Conservation (phyloP, 1,140 invertebrate species). For the Megalonaias nervosa region DNA sequence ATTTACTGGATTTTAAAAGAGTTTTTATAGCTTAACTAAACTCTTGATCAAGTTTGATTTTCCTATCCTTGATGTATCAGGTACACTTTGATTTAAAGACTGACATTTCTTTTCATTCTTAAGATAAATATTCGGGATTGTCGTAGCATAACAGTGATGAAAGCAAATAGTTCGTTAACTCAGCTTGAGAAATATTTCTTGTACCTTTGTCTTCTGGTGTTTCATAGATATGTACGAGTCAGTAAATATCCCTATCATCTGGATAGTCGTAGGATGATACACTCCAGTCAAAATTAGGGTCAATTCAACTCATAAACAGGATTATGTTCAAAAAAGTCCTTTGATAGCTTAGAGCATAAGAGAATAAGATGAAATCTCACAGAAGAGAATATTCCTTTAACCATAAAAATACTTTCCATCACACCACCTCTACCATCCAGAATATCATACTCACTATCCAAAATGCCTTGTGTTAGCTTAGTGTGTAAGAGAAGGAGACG, state of each 20-base stretch:
- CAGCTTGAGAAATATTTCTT: slow-evolving; percentile 6
- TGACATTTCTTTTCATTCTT: slow-evolving; percentile 4
- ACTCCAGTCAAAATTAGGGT: slow-evolving; percentile 20
- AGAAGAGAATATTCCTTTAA: too few relatives aligned
- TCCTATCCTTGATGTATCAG: slow-evolving; percentile 33
- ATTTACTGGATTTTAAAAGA: slow-evolving; percentile 29
- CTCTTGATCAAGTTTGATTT: slow-evolving; percentile 39
- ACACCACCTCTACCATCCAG: too few relatives aligned
- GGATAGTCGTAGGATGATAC: slow-evolving; percentile 5
- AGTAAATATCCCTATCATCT: not conserved
- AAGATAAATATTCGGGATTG: not conserved
- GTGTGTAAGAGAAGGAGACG: too few relatives aligned
- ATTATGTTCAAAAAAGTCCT: too few relatives aligned
- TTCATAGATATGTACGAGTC: not conserved
- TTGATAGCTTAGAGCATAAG: too few relatives aligned
- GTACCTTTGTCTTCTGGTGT: not conserved
- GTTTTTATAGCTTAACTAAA: slow-evolving; percentile 24
- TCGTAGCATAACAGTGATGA: slow-evolving; percentile 27
- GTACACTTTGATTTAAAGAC: slow-evolving; percentile 30
- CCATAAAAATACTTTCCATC: too few relatives aligned
- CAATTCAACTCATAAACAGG: too few relatives aligned
- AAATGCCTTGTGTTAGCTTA: too few relatives aligned
- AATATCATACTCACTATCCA: too few relatives aligned
- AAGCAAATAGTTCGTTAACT: slow-evolving; percentile 34
- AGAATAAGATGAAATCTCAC: too few relatives aligned